Percentiles rank a stretch among this genome's conserved stretches.
Conservation (phyloP, 2,888 invertebrate species). For the Hesperia comma region DNA sequence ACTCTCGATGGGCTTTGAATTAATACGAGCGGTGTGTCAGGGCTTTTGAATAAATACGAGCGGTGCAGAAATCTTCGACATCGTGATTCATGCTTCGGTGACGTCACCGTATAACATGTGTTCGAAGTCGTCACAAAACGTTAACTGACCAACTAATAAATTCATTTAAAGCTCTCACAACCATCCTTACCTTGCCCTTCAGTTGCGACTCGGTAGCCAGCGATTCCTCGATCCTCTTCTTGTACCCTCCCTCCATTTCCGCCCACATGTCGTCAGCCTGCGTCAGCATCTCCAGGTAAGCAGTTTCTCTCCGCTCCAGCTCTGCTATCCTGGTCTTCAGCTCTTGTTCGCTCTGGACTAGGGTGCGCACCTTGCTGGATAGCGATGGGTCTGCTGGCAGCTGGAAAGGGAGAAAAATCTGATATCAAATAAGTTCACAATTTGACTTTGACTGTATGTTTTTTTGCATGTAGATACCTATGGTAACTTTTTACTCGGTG, state of each 20-base stretch:
- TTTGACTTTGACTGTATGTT: too few species aligned
- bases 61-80: too few species aligned
- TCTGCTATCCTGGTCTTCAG: constrained; percentile 86
- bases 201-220: constrained; percentile 73
- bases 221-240: constrained; percentile 82
- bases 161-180: too few species aligned
- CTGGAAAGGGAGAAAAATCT: constrained; percentile 47
- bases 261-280: constrained; percentile 89
- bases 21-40: too few species aligned
- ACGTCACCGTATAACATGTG: too few species aligned
- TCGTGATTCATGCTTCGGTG: too few species aligned
- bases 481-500: too few species aligned
- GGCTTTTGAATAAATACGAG: too few species aligned
- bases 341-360: constrained; percentile 82
- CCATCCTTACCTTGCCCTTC: constrained; percentile 74
- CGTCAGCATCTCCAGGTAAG: constrained; percentile 88
- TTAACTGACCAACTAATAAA: background rate
- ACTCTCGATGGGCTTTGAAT: too few species aligned
- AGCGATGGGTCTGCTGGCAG: constrained; percentile 58
- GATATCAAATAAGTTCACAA: background rate
- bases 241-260: constrained; percentile 86
- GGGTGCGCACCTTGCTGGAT: constrained; percentile 60
- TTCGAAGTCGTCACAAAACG: too few species aligned
- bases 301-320: constrained; percentile 85
- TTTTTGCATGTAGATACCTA: too few species aligned